These are phyloP conservation scores for Nomada ruficornis DNA, from an alignment of 2,888 invertebrate species.

Conservation along the genomic window DNA sequence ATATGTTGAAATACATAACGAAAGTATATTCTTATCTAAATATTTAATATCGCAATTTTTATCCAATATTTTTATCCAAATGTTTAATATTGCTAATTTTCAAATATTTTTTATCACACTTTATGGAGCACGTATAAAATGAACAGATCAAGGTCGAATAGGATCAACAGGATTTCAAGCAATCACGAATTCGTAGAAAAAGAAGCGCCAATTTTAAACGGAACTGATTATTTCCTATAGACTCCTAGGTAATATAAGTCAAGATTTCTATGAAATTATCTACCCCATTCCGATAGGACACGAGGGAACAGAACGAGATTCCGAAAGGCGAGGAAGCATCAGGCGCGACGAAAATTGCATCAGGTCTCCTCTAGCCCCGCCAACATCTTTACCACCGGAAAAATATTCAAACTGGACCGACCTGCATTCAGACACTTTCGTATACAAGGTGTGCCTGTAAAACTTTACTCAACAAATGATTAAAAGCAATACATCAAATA, in stretches of 20 bases:
- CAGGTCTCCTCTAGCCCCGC: constrained; percentile 43
- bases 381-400: constrained; percentile 44
- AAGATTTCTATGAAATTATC: constrained; percentile 61
- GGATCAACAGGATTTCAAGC: neutral
- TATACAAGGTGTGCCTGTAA: constrained; percentile 27
- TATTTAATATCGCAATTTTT: too few relatives aligned
- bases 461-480: neutral
- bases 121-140: too few relatives aligned
- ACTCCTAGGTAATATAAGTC: constrained; percentile 35
- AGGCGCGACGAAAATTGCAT: constrained; percentile 69
- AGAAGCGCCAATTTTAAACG: constrained; percentile 42
- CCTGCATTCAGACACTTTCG: constrained; percentile 31
- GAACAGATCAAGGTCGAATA: too few relatives aligned
- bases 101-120: too few relatives aligned
- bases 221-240: constrained; percentile 62
- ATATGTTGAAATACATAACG: too few relatives aligned
- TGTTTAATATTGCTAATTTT: too few relatives aligned
- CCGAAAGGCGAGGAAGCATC: constrained; percentile 55
- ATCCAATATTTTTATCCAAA: too few relatives aligned
- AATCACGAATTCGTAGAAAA: constrained; percentile 7
- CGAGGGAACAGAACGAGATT: constrained; percentile 57
- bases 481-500: neutral
- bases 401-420: constrained; percentile 69
- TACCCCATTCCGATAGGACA: constrained; percentile 35
- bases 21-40: too few relatives aligned